Percentiles rank a stretch among this genome's conserved stretches.
Evolutionary conservation across 30 jellyfish, hydroid and myxozoan genomes (phyloP).

Genomic region (Chironex yamaguchii): DNA sequence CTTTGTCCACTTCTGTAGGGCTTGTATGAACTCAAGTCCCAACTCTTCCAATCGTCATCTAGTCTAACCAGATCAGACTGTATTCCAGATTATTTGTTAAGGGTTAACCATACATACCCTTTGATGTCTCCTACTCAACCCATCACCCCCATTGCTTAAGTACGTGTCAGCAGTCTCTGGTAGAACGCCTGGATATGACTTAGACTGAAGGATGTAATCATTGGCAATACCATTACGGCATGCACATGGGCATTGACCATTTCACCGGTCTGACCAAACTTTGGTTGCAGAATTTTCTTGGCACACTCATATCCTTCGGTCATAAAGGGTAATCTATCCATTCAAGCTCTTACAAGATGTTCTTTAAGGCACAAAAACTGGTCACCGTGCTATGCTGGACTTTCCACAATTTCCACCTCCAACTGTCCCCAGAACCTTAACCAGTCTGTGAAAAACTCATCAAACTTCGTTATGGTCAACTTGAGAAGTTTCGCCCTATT

Average conservation of each 20-base stretch:
- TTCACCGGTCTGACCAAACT: conserved; percentile 77
- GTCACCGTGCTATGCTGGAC: too few relatives aligned
- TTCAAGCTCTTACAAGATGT: conserved; percentile 4
- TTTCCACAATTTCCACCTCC: too few relatives aligned
- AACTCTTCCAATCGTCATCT: conserved; percentile 78
- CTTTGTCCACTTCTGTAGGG: conserved; percentile 79
- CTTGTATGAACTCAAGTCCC: conserved; percentile 57
- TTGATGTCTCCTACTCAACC: conserved; percentile 68
- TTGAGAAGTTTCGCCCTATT: too few relatives aligned
- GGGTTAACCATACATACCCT: conserved; percentile 64
- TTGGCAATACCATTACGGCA: conserved; percentile 59
- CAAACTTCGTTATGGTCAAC: too few relatives aligned
- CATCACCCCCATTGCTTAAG: conserved; percentile 80
- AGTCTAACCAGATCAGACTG: conserved; percentile 70
- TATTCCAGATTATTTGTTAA: conserved; percentile 67
- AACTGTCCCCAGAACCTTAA: too few relatives aligned
- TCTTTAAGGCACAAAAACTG: too few relatives aligned
- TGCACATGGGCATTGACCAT: conserved; percentile 73
- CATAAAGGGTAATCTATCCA: conserved; percentile 47
- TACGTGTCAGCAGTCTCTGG: conserved; percentile 54
- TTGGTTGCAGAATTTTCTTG: conserved; percentile 53
- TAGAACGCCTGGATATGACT: conserved; percentile 60
- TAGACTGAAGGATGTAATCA: conserved; percentile 43
- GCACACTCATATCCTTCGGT: conserved; percentile 83
- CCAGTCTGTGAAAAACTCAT: too few relatives aligned